These are phyloP conservation scores for Drosophila elegans DNA, from an alignment of 1,140 invertebrate species.

Conservation along the genomic window DNA sequence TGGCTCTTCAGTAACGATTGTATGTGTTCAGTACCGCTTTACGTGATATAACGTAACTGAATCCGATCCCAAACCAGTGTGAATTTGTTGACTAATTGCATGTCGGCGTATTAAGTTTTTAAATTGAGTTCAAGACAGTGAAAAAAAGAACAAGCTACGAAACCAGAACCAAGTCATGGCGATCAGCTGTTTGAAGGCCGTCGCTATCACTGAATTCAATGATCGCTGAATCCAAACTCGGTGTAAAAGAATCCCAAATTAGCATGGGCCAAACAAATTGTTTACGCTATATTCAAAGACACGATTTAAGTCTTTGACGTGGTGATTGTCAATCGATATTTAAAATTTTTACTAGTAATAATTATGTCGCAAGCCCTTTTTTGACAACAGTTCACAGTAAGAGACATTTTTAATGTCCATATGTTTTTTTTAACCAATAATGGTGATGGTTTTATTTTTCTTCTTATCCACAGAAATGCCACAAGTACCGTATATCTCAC, in stretches of 20 bases:
- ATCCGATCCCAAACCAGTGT: conserved; percentile 2
- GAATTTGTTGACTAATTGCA: conserved; percentile 14
- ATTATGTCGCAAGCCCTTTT: neutral
- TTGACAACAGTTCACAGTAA: no score
- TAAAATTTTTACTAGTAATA: neutral
- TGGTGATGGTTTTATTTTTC: neutral
- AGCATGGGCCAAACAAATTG: conserved; percentile 19
- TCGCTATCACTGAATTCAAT: neutral
- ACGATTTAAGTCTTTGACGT: conserved; percentile 31
- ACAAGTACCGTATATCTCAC: neutral
- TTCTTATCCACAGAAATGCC: neutral
- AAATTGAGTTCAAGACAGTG: conserved; percentile 3
- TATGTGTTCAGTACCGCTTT: conserved; percentile 3
- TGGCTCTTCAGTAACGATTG: conserved; percentile 2
- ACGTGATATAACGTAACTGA: conserved; percentile 12
- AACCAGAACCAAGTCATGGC: conserved; percentile 28
- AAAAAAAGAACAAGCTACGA: conserved; percentile 1
- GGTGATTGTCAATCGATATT: conserved; percentile 9
- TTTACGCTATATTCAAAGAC: conserved; percentile 4
- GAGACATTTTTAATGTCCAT: neutral
- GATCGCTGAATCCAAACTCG: conserved; percentile 11
- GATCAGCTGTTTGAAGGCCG: conserved; percentile 33
- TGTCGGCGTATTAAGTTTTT: neutral
- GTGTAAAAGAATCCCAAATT: conserved; percentile 15
- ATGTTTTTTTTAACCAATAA: neutral